Evolutionary conservation across 1,140 invertebrate species (phyloP).

Genomic region (Euura lappo): DNA sequence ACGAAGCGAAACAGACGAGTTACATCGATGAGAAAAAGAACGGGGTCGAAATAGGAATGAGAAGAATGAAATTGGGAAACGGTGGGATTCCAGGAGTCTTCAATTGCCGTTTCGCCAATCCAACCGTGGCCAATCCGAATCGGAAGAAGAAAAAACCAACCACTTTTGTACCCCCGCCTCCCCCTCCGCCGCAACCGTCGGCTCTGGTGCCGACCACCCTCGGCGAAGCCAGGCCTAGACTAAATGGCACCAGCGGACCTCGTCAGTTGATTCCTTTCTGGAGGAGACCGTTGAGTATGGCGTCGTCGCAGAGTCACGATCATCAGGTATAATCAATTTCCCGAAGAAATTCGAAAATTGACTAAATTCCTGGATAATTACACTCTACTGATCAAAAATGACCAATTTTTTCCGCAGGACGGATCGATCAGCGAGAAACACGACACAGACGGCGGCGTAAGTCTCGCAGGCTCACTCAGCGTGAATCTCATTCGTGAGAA

Average conservation of each 20-base stretch:
- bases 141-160: conserved; percentile 91
- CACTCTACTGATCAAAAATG: no score
- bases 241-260: conserved; percentile 42
- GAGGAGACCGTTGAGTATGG: conserved; percentile 73
- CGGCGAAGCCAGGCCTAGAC: conserved; percentile 48
- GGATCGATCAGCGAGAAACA: conserved; percentile 58
- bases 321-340: conserved; percentile 23
- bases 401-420: conserved; percentile 49
- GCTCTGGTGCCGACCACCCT: conserved; percentile 30
- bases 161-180: conserved; percentile 81
- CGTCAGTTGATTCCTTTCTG: conserved; percentile 74
- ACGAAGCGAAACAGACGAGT: conserved; percentile 49
- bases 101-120: conserved; percentile 85
- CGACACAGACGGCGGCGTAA: conserved; percentile 71
- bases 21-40: conserved; percentile 49
- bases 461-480: conserved; percentile 72
- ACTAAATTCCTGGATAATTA: conserved; percentile 18
- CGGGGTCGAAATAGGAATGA: conserved; percentile 36
- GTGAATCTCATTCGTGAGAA: conserved; percentile 85
- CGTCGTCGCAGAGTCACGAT: conserved; percentile 49
- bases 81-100: conserved; percentile 84
- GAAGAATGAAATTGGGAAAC: conserved; percentile 54
- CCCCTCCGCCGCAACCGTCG: conserved; percentile 48
- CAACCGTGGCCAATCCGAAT: conserved; percentile 66
- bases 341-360: not conserved